A percentile compares a stretch with the other conserved stretches of the same genome.
phyloP scores from a whole-genome alignment of 2,797 vertebrate genomes.

The Lycodopsis pacificus region DNA sequence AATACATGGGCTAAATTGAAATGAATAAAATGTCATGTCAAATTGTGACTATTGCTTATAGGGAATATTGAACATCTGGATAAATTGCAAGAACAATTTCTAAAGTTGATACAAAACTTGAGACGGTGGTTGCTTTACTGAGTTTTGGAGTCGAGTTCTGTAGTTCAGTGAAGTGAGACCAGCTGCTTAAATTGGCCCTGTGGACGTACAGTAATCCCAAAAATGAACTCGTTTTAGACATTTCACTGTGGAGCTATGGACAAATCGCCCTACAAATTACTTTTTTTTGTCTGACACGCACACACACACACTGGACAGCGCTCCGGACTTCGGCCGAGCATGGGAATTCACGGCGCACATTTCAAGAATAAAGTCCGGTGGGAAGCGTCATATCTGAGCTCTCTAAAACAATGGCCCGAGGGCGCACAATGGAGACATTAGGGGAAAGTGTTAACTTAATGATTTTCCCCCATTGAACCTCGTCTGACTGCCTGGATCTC shows the following conservation, averaged over 20 bases:
- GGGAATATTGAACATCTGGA: background rate
- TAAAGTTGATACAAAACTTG: conserved; percentile 9
- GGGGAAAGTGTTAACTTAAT: conserved; percentile 96
- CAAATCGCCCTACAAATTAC: conserved; percentile 23
- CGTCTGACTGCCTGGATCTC: conserved; percentile 89
- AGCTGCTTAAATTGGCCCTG: background rate
- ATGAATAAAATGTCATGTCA: background rate
- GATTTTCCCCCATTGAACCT: conserved; percentile 91
- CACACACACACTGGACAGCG: conserved; percentile 52
- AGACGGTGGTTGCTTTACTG: background rate
- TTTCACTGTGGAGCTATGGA: conserved; percentile 20
- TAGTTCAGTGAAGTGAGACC: background rate
- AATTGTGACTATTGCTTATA: background rate
- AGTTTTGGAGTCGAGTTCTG: background rate
- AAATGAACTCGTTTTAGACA: conserved; percentile 18
- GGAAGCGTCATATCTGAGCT: conserved; percentile 84
- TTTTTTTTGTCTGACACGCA: conserved; percentile 38
- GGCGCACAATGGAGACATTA: conserved; percentile 90
- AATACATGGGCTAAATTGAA: background rate
- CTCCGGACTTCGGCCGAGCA: conserved; percentile 65
- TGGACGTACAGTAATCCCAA: background rate
- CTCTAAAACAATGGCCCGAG: conserved; percentile 87
- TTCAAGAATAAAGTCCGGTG: conserved; percentile 81
- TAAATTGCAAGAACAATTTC: background rate
- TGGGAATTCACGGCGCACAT: conserved; percentile 78